Percentiles rank a stretch among this genome's conserved stretches.
Conservation (phyloP, 2,113 vertebrate genomes). For the Ovis canadensis region DNA sequence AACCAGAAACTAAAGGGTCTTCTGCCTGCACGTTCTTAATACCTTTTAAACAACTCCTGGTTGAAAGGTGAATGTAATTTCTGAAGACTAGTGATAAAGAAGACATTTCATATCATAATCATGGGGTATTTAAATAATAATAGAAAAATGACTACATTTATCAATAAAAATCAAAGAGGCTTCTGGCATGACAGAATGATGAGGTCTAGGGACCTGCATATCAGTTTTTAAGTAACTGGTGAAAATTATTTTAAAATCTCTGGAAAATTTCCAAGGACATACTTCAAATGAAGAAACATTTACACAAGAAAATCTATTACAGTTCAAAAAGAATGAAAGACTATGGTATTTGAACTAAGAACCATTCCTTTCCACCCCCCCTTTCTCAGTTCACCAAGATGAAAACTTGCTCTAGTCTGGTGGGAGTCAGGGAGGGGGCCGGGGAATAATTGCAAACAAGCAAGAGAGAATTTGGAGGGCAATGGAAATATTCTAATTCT, state of each 20-base stretch:
- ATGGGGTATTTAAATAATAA: not conserved
- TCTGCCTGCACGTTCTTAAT: not conserved
- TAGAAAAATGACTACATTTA: not conserved
- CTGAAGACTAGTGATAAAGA: not conserved
- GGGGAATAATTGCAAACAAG: not conserved
- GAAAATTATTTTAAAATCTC: slow-evolving; percentile 2
- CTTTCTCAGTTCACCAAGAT: not conserved
- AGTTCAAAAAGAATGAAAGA: not conserved
- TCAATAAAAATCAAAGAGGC: not conserved
- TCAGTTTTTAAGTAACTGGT: not conserved
- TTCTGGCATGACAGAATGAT: not conserved
- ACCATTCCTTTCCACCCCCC: not conserved
- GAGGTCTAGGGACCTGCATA: not conserved
- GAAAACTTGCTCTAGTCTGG: not conserved
- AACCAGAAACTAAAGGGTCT: not conserved
- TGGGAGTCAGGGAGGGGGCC: not conserved
- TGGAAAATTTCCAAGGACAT: not conserved
- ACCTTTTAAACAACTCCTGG: not conserved
- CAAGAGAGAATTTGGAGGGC: not conserved
- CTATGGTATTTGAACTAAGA: not conserved
- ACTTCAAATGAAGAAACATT: not conserved
- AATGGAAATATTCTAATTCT: not conserved
- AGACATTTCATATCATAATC: not conserved
- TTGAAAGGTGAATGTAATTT: not conserved
- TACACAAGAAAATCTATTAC: not conserved